These are phyloP conservation scores for Lithophane ornitopus DNA, from an alignment of 2,888 invertebrate genomes.

Conservation along the genomic window DNA sequence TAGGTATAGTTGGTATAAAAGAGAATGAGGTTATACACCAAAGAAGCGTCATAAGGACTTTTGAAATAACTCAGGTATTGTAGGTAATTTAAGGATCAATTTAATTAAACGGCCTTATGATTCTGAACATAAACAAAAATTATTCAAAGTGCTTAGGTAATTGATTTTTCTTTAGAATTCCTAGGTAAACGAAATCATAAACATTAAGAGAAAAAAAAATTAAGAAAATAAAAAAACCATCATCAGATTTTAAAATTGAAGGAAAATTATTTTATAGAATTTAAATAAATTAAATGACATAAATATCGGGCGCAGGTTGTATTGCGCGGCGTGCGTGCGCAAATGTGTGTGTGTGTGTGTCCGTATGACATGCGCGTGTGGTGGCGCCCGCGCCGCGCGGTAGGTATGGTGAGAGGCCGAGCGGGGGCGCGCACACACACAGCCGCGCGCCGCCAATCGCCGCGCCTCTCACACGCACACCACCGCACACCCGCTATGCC, in stretches of 20 bases:
- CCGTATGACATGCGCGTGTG: conserved; percentile 69
- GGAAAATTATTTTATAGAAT: conserved; percentile 29
- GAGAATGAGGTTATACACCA: background rate
- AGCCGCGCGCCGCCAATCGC: conserved; percentile 81
- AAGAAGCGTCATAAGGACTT: background rate
- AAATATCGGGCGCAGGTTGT: conserved; percentile 65
- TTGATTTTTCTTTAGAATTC: background rate
- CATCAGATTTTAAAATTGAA: conserved; percentile 19
- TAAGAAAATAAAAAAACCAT: too few relatives aligned
- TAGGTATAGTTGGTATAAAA: background rate
- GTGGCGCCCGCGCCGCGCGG: conserved; percentile 74
- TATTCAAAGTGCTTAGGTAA: background rate
- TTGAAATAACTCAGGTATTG: background rate
- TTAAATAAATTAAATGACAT: conserved; percentile 52
- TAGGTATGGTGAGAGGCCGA: conserved; percentile 82
- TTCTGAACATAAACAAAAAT: conserved; percentile 5
- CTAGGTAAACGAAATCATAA: background rate
- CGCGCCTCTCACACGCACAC: conserved; percentile 81
- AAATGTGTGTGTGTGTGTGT: conserved; percentile 55
- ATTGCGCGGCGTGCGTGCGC: conserved; percentile 55
- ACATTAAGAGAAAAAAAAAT: too few relatives aligned
- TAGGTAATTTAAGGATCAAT: background rate
- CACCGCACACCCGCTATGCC: conserved; percentile 70
- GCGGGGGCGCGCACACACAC: conserved; percentile 83
- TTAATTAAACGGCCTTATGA: background rate